Percentiles rank a stretch among this genome's conserved stretches.
phyloP scores from a whole-genome alignment of 1,140 invertebrate genomes.

The Macrostomum lignano region DNA sequence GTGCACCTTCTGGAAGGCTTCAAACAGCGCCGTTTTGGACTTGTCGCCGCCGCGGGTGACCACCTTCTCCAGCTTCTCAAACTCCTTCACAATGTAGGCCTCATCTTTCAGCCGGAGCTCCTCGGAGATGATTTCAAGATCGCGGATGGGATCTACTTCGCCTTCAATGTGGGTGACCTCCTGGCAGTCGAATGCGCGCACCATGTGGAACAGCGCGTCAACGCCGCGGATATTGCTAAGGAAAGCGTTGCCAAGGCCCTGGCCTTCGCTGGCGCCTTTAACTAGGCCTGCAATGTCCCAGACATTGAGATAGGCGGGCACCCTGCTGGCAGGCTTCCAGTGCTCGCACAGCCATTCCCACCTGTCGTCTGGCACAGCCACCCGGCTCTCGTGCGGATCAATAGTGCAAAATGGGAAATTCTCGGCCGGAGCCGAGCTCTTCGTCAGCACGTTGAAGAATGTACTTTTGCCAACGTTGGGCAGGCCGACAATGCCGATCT shows the following conservation, averaged over 20 bases:
- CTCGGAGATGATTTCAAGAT: conserved; percentile 79
- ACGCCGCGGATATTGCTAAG: conserved; percentile 90
- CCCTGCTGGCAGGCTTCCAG: conserved; percentile 77
- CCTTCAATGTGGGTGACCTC: conserved; percentile 93
- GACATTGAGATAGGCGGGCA: conserved; percentile 68
- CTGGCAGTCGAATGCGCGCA: conserved; percentile 80
- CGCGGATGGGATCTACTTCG: conserved; percentile 77
- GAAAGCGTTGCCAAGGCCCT: conserved; percentile 91
- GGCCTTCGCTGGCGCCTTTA: conserved; percentile 81
- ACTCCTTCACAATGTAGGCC: conserved; percentile 43
- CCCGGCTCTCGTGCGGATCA: conserved; percentile 98
- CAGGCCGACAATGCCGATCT: conserved; percentile 74
- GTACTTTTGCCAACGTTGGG: conserved; percentile 92
- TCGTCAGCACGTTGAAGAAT: conserved; percentile 94
- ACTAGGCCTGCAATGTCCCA: conserved; percentile 94
- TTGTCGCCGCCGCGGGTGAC: conserved; percentile 72
- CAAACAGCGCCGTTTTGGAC: conserved; percentile 75
- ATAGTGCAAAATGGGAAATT: conserved; percentile 99
- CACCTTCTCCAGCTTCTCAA: conserved; percentile 60
- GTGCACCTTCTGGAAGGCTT: conserved; percentile 57
- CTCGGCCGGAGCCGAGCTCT: conserved; percentile 73
- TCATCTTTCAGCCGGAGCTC: conserved; percentile 70
- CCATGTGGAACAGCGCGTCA: conserved; percentile 91
- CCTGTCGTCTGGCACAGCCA: conserved; percentile 78
- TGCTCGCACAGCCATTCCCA: conserved; percentile 72